Percentiles rank a stretch among this genome's conserved stretches.
These are phyloP conservation scores for Oncorhynchus masou DNA, from an alignment of 2,113 vertebrate genomes.

Conservation along the genomic window DNA sequence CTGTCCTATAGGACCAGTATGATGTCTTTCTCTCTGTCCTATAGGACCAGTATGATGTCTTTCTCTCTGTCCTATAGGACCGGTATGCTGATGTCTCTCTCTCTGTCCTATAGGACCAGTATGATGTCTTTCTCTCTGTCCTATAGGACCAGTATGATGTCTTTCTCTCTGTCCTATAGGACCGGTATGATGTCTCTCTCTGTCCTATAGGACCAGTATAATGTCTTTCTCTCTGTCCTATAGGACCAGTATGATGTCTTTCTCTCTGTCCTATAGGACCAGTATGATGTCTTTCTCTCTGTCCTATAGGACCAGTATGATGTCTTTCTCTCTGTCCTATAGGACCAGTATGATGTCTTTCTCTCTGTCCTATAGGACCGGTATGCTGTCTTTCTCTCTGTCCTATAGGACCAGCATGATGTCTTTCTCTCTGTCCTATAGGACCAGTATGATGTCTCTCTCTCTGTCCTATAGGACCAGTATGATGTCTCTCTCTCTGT, in stretches of 20 bases:
- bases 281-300: background rate
- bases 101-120: background rate
- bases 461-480: too few relatives aligned
- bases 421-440: background rate
- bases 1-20: too few relatives aligned
- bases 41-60: too few relatives aligned
- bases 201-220: too few relatives aligned
- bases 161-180: background rate
- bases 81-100: constrained; percentile 97
- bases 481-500: background rate
- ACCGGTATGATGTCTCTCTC: background rate
- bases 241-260: background rate
- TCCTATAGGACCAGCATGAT: too few relatives aligned
- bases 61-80: constrained; percentile 72
- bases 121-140: background rate
- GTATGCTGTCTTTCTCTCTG: background rate
- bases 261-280: too few relatives aligned
- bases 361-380: too few relatives aligned
- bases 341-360: constrained; percentile 90
- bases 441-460: background rate
- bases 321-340: background rate
- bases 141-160: too few relatives aligned
- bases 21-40: background rate
- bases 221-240: background rate
- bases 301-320: too few relatives aligned